Base-by-base conservation (phyloP, 2,113 vertebrate species). In the Callionymus lyra region DNA sequence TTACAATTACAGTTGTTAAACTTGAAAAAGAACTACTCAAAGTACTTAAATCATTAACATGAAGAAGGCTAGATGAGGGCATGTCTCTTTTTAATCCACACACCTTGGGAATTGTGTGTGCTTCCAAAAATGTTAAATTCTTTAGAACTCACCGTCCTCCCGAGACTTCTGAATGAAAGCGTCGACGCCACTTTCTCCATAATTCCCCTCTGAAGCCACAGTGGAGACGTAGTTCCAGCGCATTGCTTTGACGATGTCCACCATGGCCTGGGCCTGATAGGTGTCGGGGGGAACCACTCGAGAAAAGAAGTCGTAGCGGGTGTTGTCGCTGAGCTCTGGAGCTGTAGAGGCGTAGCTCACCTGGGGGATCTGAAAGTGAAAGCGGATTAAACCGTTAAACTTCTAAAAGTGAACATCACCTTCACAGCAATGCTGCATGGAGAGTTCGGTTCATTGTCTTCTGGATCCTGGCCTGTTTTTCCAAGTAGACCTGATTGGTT, bases 341-440 rank as follows among this genome's bases (percentile, higher is more conserved):
- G 93, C 93, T 0, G 92, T 97, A 68, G 93, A 97, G 47, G 93
- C 93, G 0, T 97, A 97, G 81, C 93, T 97, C 83, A 97, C 91
- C 83, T 97, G 93, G 41, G 93, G 93, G 50, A 97, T 97, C 93
- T 97, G 52, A 3, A 6, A 53, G 41, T 47, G 47, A 38, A 36
- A 36, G 9, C 42, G 32, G n/a, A n/a, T n/a, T n/a, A 35, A 14
- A 36, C 32, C 16, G 9, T 5, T 12, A 35, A n/a, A n/a, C n/a
- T n/a, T 27, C 21, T 5, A 27, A 5, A 8, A 27, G 21, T 27
- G 21, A 27, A n/a, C n/a, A n/a, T n/a, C 21, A 8, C 21, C 21
- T 5, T 5, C 21, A 5, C 21, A 5, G 21, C 4, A 27, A 27
- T 8, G 21, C 8, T 27, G n/a, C n/a, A n/a, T 27, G 21, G 8